Conservation (phyloP, 2,888 invertebrate species). For the Drosophila quinaria region DNA sequence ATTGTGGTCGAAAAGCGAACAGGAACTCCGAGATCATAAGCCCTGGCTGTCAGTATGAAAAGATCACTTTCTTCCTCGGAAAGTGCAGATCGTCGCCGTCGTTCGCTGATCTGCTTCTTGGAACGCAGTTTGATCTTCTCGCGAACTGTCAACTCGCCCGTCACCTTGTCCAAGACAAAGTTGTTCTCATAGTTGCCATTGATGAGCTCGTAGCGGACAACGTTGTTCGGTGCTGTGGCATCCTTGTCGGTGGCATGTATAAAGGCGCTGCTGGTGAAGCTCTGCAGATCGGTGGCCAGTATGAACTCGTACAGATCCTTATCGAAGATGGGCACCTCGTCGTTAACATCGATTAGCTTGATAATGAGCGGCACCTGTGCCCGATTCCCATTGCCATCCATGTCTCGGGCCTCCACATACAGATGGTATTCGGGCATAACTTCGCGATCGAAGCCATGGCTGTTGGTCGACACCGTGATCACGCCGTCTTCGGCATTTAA, state of each 20-base stretch:
- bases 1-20: slow-evolving; percentile 90
- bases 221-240: slow-evolving; percentile 93
- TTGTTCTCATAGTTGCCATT: slow-evolving; percentile 91
- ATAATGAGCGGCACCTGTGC: slow-evolving; percentile 91
- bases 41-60: slow-evolving; percentile 90
- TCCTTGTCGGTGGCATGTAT: slow-evolving; percentile 94
- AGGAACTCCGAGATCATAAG: slow-evolving; percentile 94
- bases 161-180: slow-evolving; percentile 91
- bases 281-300: slow-evolving; percentile 90
- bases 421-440: slow-evolving; percentile 91
- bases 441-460: slow-evolving; percentile 93
- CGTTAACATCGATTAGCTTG: slow-evolving; percentile 92
- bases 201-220: slow-evolving; percentile 93
- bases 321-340: slow-evolving; percentile 94
- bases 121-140: slow-evolving; percentile 85
- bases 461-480: slow-evolving; percentile 92
- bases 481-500: slow-evolving; percentile 92
- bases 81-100: slow-evolving; percentile 51
- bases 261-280: slow-evolving; percentile 92
- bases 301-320: slow-evolving; percentile 92
- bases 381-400: slow-evolving; percentile 92
- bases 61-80: slow-evolving; percentile 59
- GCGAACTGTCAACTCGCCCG: slow-evolving; percentile 90
- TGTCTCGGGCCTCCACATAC: slow-evolving; percentile 94
- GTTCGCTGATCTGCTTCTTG: slow-evolving; percentile 81